Evolutionary conservation across 2,888 invertebrate species (phyloP), one percentile per base, ranked within the genome.

Genomic region (Tiliacea citrago): DNA sequence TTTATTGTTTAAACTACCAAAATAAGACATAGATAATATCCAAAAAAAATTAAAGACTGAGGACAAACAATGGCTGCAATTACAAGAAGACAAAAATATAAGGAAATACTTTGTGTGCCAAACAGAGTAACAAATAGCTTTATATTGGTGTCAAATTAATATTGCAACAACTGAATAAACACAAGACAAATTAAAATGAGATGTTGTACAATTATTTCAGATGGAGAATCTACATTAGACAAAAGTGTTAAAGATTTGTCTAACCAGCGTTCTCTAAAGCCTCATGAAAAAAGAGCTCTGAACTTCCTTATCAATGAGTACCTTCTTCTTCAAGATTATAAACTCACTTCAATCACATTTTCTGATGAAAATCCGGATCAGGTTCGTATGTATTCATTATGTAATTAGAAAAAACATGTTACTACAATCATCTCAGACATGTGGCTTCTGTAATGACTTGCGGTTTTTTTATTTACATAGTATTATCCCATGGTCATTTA

Each of bases 301-400:
- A 99, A 99, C 94, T 99, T 98, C 94, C 96, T 99, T 35, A 97
- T 99, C 68, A 98, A 99, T 94, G 98, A 99, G 92, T 98, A 98
- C 92, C 95, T 99, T 29, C 94, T 98, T 67, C 94, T 97, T 29
- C 97, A 98, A 91, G 98, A 98, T 77, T 98, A 98, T 92, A 98
- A 98, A 93, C 95, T 99, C 39, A 98, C 98, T 6, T 98, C 98
- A 0, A 98, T 98, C 79, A 99, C 99, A 66, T 99, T 99, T 95
- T 98, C 98, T 55, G 99, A 99, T 97, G 99, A 99, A 96, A 98
- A 98, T 96, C 98, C 98, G 90, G 97, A 98, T 92, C 98, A 98
- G 97, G 98, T 98, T 88, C 18, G 73, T 58, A 49, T 49, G 47
- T 60, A n/a, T 58, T 58, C 1, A 49, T 47, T 62, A 45, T 45